Evolutionary conservation across 1,140 invertebrate genomes (phyloP).

Genomic region (Caenorhabditis inopinata): DNA sequence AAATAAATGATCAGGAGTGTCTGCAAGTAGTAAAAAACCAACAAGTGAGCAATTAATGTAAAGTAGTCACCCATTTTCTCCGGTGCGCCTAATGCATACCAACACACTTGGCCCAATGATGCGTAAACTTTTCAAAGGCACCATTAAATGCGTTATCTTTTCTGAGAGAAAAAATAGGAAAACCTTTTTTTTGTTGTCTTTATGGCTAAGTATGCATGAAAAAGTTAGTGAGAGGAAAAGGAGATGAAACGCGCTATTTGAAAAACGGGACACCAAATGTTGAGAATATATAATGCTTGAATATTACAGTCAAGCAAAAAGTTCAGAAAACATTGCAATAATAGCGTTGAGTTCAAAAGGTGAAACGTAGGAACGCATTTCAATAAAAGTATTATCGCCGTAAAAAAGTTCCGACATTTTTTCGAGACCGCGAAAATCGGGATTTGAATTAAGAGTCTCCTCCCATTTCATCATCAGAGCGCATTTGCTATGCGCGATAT

Average conservation of each 20-base stretch:
- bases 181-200: not conserved
- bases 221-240: not conserved
- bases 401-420: too few species aligned
- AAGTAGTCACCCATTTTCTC: conserved; percentile 3
- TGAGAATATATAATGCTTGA: not conserved
- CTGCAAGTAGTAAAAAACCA: not conserved
- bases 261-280: not conserved
- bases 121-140: conserved; percentile 15
- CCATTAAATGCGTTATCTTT: conserved; percentile 16
- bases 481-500: too few species aligned
- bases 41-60: conserved; percentile 27
- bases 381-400: too few species aligned
- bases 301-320: too few species aligned
- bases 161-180: not conserved
- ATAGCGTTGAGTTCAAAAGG: too few species aligned
- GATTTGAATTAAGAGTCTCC: too few species aligned
- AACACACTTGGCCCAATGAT: not conserved
- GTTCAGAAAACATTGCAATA: too few species aligned
- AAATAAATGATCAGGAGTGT: not conserved
- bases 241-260: not conserved
- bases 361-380: too few species aligned
- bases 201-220: conserved; percentile 24
- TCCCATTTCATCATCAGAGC: too few species aligned
- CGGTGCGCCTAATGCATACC: not conserved
- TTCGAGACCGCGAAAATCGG: too few species aligned